Conservation (phyloP, 64 coral and sea anemone genomes). For the Dendronephthya gigantea region DNA sequence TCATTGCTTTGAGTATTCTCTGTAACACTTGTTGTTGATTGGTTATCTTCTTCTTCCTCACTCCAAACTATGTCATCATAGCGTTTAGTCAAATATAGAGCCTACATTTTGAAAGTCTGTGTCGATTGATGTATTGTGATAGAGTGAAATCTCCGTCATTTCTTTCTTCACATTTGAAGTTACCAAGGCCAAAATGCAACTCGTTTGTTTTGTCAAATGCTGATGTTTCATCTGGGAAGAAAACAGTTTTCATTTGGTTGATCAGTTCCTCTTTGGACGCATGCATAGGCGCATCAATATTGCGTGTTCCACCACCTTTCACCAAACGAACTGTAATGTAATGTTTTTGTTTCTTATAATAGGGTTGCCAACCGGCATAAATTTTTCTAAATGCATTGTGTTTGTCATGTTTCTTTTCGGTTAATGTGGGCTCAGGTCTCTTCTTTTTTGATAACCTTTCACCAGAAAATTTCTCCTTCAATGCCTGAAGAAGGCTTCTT, state of each 20-base stretch:
- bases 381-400: not conserved
- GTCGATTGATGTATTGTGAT: not conserved
- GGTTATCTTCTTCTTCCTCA: not conserved
- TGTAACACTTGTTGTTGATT: not conserved
- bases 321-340: not conserved
- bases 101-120: not conserved
- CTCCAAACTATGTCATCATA: not conserved
- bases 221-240: not conserved
- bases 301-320: not conserved
- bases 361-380: not conserved
- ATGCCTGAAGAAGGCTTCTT: not conserved
- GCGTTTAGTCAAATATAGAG: not conserved
- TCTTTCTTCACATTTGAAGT: not conserved
- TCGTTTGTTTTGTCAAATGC: not conserved
- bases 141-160: not conserved
- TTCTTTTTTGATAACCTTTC: not conserved
- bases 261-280: not conserved
- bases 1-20: not conserved
- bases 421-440: not conserved
- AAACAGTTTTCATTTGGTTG: not conserved
- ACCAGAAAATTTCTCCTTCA: not conserved
- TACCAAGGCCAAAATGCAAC: not conserved
- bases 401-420: not conserved
- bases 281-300: not conserved
- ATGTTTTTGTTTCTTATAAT: not conserved